Evolutionary conservation across 2,113 vertebrate genomes (phyloP), one percentile per base, ranked within the genome.

Genomic region (Oncorhynchus masou): DNA sequence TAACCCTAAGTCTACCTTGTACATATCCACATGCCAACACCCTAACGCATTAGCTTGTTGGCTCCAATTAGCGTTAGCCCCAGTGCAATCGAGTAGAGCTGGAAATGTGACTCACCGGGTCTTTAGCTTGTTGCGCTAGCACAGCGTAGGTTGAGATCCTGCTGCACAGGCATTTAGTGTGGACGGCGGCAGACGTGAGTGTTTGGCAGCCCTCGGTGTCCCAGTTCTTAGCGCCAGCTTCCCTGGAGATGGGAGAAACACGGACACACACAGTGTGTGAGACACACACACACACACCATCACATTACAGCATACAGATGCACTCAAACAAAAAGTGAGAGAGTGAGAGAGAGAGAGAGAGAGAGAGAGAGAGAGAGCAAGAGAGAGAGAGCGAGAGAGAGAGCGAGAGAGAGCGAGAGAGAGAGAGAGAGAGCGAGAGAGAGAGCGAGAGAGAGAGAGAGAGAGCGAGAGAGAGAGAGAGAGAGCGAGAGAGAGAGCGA

Each of bases 111-210:
- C 96, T 95, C 91, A 99, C 97, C 96, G 95, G 93, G 90, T 97
- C 96, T 91, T 95, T 95, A 94, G 97, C 96, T 81, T 95, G 96
- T 93, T 98, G 96, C 69, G 97, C 95, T 88, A 99, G 91, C 71
- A 99, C 93, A 1, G 97, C 96, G 83, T 98, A 99, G 90, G 96
- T 98, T 88, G 97, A 95, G 70, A 97, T 94, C 91, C 93, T 96
- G 91, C 95, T 95, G 94, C 97, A 99, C 91, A 96, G 95, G 92
- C 97, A 99, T 93, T 97, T 98, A 90, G 96, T 99, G 89, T 97
- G 96, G 65, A 96, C 92, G 20, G 95, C 89, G 77, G 96, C 95
- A 69, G 96, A 97, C 83, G 95, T 92, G 84, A 97, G 92, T 27
- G 96, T 98, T 93, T 98, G 96, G 94, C 97, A 99, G 94, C 94